phyloP scores from a whole-genome alignment of 2,113 vertebrate species.

The Merops nubicus region DNA sequence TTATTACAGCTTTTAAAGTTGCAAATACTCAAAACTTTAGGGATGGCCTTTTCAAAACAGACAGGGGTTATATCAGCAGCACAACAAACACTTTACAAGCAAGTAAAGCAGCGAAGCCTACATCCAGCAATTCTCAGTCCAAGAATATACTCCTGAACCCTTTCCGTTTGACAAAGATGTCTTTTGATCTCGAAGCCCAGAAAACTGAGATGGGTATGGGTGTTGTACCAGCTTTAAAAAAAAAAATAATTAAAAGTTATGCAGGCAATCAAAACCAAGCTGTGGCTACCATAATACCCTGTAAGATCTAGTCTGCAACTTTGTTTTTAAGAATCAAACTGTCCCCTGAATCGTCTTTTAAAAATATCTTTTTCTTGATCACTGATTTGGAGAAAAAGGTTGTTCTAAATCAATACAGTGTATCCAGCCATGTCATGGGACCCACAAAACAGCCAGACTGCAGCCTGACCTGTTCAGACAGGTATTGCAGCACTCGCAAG shows the following conservation, averaged over 20 bases:
- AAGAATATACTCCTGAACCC: neutral
- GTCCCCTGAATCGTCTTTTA: neutral
- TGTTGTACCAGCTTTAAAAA: neutral
- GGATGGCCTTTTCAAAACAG: neutral
- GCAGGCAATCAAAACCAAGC: neutral
- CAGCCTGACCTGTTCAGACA: neutral
- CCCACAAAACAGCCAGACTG: neutral
- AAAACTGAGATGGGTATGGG: neutral
- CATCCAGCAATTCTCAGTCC: neutral
- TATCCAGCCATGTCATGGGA: neutral
- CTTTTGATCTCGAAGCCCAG: neutral
- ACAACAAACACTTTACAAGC: neutral
- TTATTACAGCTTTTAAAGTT: neutral
- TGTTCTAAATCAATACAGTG: no score
- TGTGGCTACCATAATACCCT: neutral
- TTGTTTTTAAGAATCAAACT: neutral
- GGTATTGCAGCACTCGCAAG: neutral
- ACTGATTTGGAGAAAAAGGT: neutral
- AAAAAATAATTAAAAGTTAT: no score
- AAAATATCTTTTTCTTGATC: neutral
- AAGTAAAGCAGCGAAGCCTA: neutral
- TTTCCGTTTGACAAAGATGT: neutral
- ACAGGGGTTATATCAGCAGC: neutral
- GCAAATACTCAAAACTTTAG: neutral
- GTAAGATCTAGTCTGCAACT: neutral